These are phyloP conservation scores for Pleuronectes platessa DNA, from an alignment of 2,113 vertebrate species.

Conservation along the genomic window DNA sequence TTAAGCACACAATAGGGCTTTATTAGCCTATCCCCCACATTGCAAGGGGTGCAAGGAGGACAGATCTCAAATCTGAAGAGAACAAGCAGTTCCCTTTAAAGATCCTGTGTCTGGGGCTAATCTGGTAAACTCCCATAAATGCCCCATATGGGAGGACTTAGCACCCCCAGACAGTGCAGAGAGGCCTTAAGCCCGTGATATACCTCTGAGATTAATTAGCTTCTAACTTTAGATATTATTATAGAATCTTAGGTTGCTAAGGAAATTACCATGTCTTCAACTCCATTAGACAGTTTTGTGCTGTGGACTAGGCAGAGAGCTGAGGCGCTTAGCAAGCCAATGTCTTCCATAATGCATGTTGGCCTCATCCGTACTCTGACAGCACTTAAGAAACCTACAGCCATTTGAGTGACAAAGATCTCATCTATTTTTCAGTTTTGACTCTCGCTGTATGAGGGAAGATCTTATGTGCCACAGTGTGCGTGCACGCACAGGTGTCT, in stretches of 20 bases:
- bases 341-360: constrained; percentile 80
- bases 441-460: constrained; percentile 69
- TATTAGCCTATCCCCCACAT: constrained; percentile 66
- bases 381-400: constrained; percentile 82
- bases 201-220: constrained; percentile 84
- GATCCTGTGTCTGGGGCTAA: constrained; percentile 75
- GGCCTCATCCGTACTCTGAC: constrained; percentile 78
- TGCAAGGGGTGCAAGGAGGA: constrained; percentile 54
- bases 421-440: constrained; percentile 84
- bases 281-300: constrained; percentile 75
- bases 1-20: constrained; percentile 70
- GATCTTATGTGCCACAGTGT: constrained; percentile 46
- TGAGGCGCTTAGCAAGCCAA: constrained; percentile 67
- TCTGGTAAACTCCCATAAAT: constrained; percentile 81
- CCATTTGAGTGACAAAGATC: constrained; percentile 85
- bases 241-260: constrained; percentile 68
- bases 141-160: constrained; percentile 80
- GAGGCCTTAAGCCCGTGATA: constrained; percentile 70
- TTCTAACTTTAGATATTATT: constrained; percentile 80
- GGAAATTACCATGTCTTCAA: constrained; percentile 73
- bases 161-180: constrained; percentile 66
- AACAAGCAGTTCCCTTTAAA: constrained; percentile 78
- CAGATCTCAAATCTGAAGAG: constrained; percentile 78
- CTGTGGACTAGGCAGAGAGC: constrained; percentile 57
- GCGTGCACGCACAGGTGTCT: constrained; percentile 19